A percentile compares a stretch with the other conserved stretches of the same genome.
These are phyloP conservation scores for Augochlorella aurata DNA, from an alignment of 2,888 invertebrate species.

Conservation along the genomic window DNA sequence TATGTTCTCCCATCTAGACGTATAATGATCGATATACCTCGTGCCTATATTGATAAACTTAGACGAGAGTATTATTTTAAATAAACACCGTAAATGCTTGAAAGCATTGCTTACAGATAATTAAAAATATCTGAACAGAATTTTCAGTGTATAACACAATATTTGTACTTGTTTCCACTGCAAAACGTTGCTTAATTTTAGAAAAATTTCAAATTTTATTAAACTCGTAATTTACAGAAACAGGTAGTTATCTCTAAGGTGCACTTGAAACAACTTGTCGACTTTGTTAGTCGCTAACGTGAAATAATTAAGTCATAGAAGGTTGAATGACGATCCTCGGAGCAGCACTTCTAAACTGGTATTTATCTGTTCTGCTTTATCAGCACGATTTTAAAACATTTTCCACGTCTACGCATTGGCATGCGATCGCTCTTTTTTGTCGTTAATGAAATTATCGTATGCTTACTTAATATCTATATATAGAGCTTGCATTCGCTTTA, in stretches of 20 bases:
- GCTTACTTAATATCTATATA: slow-evolving; percentile 70
- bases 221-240: not conserved
- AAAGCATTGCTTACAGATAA: too few relatives aligned
- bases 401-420: slow-evolving; percentile 3
- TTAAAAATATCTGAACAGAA: too few relatives aligned
- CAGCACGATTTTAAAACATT: not conserved
- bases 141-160: not conserved
- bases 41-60: too few relatives aligned
- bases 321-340: not conserved
- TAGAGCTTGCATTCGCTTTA: slow-evolving; percentile 54
- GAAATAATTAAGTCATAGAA: not conserved
- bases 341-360: not conserved
- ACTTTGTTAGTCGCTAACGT: not conserved
- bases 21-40: not conserved
- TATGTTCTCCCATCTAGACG: not conserved
- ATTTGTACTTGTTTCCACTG: not conserved
- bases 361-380: slow-evolving; percentile 7
- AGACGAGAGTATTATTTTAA: too few relatives aligned
- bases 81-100: too few relatives aligned
- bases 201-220: not conserved
- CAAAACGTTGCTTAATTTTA: not conserved
- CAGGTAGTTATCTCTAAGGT: not conserved
- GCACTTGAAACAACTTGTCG: not conserved
- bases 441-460: slow-evolving; percentile 67
- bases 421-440: slow-evolving; percentile 42